phyloP scores from a whole-genome alignment of 2,797 vertebrate genomes.

The Xenentodon cancila region DNA sequence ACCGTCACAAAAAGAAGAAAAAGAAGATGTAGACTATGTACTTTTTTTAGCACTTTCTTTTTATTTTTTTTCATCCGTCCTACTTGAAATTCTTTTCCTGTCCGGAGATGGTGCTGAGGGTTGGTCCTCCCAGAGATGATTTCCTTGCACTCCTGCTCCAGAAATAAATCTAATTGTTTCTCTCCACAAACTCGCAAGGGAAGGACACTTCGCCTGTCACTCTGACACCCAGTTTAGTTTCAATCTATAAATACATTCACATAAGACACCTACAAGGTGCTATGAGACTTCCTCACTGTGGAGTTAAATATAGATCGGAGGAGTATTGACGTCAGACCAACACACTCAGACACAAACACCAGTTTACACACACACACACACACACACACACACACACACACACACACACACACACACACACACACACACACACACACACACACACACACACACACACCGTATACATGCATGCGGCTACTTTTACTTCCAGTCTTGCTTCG shows the following conservation, averaged over 20 bases:
- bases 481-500: slow-evolving; percentile 55
- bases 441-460: neutral
- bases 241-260: slow-evolving; percentile 56
- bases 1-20: too few relatives aligned
- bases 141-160: slow-evolving; percentile 1
- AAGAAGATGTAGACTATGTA: neutral
- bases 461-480: slow-evolving; percentile 2
- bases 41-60: slow-evolving; percentile 13
- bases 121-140: slow-evolving; percentile 2
- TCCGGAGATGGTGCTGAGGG: slow-evolving; percentile 5
- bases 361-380: slow-evolving; percentile 11
- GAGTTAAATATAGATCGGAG: slow-evolving; percentile 71
- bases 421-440: slow-evolving; percentile 18
- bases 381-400: too few relatives aligned
- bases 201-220: slow-evolving; percentile 57
- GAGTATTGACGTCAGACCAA: slow-evolving; percentile 77
- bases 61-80: slow-evolving; percentile 17
- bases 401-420: slow-evolving; percentile 15
- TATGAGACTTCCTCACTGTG: slow-evolving; percentile 57
- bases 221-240: slow-evolving; percentile 39
- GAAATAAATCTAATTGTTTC: slow-evolving; percentile 29
- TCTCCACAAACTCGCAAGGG: slow-evolving; percentile 6
- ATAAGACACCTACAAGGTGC: slow-evolving; percentile 70
- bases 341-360: slow-evolving; percentile 20
- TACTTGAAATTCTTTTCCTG: slow-evolving; percentile 7